Base-by-base conservation (phyloP, 2,113 vertebrate genomes). In the Vicugna pacos region DNA sequence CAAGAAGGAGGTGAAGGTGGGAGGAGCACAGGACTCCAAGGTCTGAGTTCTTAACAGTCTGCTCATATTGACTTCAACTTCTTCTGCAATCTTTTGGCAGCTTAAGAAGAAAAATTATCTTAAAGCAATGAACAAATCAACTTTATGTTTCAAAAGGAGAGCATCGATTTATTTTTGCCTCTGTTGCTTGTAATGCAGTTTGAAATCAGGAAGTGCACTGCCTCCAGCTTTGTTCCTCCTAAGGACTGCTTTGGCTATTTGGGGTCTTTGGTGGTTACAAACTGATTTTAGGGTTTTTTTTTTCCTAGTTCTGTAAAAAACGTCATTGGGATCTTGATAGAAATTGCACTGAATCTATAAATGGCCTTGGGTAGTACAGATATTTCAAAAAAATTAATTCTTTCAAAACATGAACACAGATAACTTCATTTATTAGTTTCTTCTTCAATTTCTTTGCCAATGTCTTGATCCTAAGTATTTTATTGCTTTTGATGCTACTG, bases 41-140 rank as follows among this genome's bases (percentile, higher is more conserved):
- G 46, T 56, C 46, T 19, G n/a, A 50, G 22, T n/a, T 76, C 58
- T 50, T 32, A 85, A 42, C 19, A 54, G 60, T 38, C 28, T 46
- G 2, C 14, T 38, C 35, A 35, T 5, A 6, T 4, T 9, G 8
- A 8, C 70, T 52, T n/a, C 77, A 26, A 52, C 35, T 11, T 95
- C 75, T 70, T 48, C 28, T 24, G 30, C 38, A 32, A 84, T 35
- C 11, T 58, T 52, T 91, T 77, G 35, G 10, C 22, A 54, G 50
- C 48, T 89, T 54, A 79, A 60, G 15, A 89, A 52, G n/a, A 58
- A 70, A 48, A 19, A n/a, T 17, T 16, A 87, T 77, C 46, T 96
- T 87, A 24, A 94, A 81, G 20, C 62, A 89, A 69, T 30, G 52
- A 90, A 77, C 30, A 89, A 83, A 81, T 4, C 8, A 11, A 81